A percentile compares a stretch with the other conserved stretches of the same genome.
These are phyloP conservation scores for Agrilus cyanescens DNA, from an alignment of 2,888 invertebrate genomes.

Conservation along the genomic window DNA sequence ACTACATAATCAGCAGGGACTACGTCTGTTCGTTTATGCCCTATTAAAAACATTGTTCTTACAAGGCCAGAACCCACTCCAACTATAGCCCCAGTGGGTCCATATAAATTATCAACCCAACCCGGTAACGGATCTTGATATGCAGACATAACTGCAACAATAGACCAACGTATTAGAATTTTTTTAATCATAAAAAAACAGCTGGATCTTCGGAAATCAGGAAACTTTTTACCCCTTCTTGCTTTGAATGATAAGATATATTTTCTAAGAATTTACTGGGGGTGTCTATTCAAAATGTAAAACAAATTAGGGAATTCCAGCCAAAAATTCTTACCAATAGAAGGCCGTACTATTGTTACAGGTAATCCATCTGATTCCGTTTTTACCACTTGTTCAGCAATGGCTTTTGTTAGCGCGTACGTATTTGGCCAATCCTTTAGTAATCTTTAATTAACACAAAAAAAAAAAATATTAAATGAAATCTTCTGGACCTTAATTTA, in stretches of 20 bases:
- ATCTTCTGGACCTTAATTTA: no score
- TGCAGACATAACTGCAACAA: background rate
- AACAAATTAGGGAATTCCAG: background rate
- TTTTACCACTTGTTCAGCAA: slow-evolving; percentile 52
- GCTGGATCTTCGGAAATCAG: no score
- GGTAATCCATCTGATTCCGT: slow-evolving; percentile 46
- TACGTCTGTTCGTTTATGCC: background rate
- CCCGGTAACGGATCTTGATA: background rate
- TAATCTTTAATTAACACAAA: slow-evolving; percentile 37
- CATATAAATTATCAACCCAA: background rate
- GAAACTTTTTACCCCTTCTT: no score
- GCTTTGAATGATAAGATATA: no score
- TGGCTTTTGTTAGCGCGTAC: slow-evolving; percentile 60
- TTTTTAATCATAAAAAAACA: no score
- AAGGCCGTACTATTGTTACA: slow-evolving; percentile 54
- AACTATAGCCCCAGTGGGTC: background rate
- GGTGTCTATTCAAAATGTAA: no score
- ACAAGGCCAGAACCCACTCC: background rate
- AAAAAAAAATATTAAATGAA: background rate
- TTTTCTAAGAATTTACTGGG: no score
- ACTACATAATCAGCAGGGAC: background rate
- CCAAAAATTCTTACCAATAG: slow-evolving; percentile 40
- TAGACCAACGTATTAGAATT: no score
- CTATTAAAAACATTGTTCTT: background rate
- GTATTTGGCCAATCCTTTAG: slow-evolving; percentile 53